Percentiles rank a stretch among this genome's conserved stretches.
phyloP scores from a whole-genome alignment of 2,888 invertebrate species.

The Tortrix viridana region DNA sequence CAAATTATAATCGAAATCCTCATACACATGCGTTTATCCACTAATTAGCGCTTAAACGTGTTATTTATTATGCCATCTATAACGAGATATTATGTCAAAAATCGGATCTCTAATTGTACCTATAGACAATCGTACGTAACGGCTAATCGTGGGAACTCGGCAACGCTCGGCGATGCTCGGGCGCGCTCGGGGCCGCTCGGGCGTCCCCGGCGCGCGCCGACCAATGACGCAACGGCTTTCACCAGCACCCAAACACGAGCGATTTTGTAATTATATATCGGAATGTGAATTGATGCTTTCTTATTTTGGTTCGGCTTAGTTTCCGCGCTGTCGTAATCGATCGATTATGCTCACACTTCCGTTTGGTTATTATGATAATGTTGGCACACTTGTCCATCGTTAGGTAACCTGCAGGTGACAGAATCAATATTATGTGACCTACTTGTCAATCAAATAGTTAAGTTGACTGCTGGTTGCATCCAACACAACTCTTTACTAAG shows the following conservation, averaged over 20 bases:
- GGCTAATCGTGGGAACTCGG: slow-evolving; percentile 40
- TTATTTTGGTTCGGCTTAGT: slow-evolving; percentile 70
- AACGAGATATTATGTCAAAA: slow-evolving; percentile 41
- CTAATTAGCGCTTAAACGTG: slow-evolving; percentile 39
- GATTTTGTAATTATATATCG: slow-evolving; percentile 76
- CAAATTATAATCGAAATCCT: slow-evolving; percentile 22
- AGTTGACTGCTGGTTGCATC: no score
- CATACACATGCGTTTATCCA: slow-evolving; percentile 11
- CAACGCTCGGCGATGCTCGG: slow-evolving; percentile 9
- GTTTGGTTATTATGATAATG: slow-evolving; percentile 49
- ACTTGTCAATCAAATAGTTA: slow-evolving; percentile 16
- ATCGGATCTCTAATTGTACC: slow-evolving; percentile 41
- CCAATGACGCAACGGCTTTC: slow-evolving; percentile 73
- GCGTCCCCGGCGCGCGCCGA: slow-evolving; percentile 8
- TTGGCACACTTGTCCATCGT: slow-evolving; percentile 32
- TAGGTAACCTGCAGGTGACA: slow-evolving; percentile 29
- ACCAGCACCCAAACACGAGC: slow-evolving; percentile 57
- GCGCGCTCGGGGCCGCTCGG: slow-evolving; percentile 17
- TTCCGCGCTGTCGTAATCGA: slow-evolving; percentile 60
- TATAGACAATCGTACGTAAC: slow-evolving; percentile 43
- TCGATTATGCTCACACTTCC: slow-evolving; percentile 63
- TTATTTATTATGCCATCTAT: slow-evolving; percentile 19
- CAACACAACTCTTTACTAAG: no score
- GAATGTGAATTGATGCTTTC: slow-evolving; percentile 78
- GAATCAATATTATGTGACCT: slow-evolving; percentile 31